Evolutionary conservation across 2,888 invertebrate species (phyloP).

Genomic region (Eurytoma adleriae): DNA sequence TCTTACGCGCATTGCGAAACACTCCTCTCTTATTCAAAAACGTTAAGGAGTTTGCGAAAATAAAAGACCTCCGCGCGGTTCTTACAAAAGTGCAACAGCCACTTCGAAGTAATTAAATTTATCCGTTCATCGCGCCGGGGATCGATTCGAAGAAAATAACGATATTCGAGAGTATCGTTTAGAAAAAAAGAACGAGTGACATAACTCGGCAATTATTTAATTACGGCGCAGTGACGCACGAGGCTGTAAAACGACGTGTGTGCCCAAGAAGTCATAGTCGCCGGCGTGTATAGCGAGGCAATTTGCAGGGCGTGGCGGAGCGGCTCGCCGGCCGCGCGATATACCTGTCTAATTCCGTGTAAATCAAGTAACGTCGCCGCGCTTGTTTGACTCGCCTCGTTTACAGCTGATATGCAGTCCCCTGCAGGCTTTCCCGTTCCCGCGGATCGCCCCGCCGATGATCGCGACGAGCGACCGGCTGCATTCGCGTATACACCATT

Average conservation of each 20-base stretch:
- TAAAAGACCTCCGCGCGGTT: no score
- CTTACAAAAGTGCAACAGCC: no score
- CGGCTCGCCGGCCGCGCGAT: conserved; percentile 23
- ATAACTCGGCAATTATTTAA: conserved; percentile 31
- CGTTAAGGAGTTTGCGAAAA: no score
- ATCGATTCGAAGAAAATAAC: neutral
- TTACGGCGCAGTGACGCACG: conserved; percentile 15
- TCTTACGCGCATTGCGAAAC: neutral
- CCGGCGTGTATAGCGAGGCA: conserved; percentile 15
- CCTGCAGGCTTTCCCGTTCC: neutral
- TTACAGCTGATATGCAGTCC: conserved; percentile 20
- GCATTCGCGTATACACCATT: neutral
- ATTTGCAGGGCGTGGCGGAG: conserved; percentile 55
- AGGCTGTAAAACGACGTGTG: conserved; percentile 20
- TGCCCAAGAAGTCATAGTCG: conserved; percentile 3
- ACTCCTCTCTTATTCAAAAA: neutral
- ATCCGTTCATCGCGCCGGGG: neutral
- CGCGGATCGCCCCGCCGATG: neutral
- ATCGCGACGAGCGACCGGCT: neutral
- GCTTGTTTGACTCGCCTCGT: conserved; percentile 38
- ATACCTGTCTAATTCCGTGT: conserved; percentile 53
- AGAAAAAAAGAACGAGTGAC: conserved; percentile 4
- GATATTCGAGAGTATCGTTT: neutral
- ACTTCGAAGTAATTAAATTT: no score
- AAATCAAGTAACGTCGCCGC: conserved; percentile 46